phyloP scores from a whole-genome alignment of 2,113 vertebrate species.

The Cryptomyrus ogoouensis region DNA sequence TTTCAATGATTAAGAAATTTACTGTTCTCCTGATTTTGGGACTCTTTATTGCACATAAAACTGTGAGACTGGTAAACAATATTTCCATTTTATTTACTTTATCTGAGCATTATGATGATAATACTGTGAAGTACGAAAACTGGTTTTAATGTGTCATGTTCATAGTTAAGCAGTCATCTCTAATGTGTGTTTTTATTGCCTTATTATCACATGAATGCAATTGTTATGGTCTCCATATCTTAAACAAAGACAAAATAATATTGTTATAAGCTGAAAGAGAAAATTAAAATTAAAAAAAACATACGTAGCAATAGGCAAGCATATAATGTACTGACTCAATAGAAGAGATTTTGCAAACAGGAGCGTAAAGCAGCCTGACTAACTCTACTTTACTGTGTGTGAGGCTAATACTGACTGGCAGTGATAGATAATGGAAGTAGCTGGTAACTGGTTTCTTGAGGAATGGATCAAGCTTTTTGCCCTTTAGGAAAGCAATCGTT shows the following conservation, averaged over 20 bases:
- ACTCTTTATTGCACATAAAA: not conserved
- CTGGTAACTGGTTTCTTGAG: not conserved
- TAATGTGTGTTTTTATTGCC: not conserved
- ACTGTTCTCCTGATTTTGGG: not conserved
- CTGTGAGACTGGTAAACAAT: not conserved
- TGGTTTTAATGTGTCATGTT: not conserved
- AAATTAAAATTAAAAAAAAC: not conserved
- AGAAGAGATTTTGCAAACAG: not conserved
- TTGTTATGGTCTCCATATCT: not conserved
- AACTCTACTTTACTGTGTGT: not conserved
- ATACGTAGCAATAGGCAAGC: not conserved
- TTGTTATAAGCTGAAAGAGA: not conserved
- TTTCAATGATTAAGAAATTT: not conserved
- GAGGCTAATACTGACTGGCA: not conserved
- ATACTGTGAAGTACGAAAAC: not conserved
- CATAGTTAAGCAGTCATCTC: not conserved
- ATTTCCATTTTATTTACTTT: not conserved
- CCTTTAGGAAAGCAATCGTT: not conserved
- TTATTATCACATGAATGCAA: not conserved
- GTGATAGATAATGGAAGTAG: not conserved
- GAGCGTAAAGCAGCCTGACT: not conserved
- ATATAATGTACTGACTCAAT: not conserved
- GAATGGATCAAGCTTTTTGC: not conserved
- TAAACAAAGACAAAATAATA: not conserved
- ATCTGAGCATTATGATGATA: not conserved